phyloP scores from a whole-genome alignment of 2,888 invertebrate species.

The Eretmocerus hayati region DNA sequence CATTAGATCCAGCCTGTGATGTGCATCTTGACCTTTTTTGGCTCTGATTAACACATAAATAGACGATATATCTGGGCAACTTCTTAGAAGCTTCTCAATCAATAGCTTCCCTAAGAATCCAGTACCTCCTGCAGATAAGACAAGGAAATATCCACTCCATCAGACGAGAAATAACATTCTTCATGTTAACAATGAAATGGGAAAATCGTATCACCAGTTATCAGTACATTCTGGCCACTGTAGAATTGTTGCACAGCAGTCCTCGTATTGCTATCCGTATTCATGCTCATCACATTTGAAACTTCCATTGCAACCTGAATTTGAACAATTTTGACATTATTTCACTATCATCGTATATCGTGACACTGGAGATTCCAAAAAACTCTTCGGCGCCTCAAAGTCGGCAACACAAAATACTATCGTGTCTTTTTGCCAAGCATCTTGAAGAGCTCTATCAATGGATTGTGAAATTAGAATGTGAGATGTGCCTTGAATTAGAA shows the following conservation, averaged over 20 bases:
- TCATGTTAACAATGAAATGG: neutral
- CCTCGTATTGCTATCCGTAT: slow-evolving; percentile 17
- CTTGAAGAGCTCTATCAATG: neutral
- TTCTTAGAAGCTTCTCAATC: slow-evolving; percentile 56
- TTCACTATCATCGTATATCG: no score
- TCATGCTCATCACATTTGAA: neutral
- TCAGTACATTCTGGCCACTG: slow-evolving; percentile 34
- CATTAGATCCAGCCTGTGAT: slow-evolving; percentile 59
- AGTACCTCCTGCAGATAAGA: slow-evolving; percentile 33
- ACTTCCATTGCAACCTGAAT: slow-evolving; percentile 10
- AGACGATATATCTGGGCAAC: slow-evolving; percentile 51
- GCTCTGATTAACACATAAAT: slow-evolving; percentile 54
- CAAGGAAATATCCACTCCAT: neutral
- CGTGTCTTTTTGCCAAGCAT: neutral
- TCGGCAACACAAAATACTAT: no score
- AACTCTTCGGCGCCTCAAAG: no score
- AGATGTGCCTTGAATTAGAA: no score
- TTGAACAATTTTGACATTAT: neutral
- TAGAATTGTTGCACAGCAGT: slow-evolving; percentile 42
- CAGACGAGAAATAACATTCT: no score
- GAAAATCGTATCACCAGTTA: slow-evolving; percentile 32
- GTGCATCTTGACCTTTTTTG: slow-evolving; percentile 59
- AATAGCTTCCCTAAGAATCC: slow-evolving; percentile 54
- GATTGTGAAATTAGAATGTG: neutral
- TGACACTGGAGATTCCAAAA: no score